Evolutionary conservation across 2,797 vertebrate genomes (phyloP), one percentile per base, ranked within the genome.

Genomic region (Xiphorhynchus erythropygius): DNA sequence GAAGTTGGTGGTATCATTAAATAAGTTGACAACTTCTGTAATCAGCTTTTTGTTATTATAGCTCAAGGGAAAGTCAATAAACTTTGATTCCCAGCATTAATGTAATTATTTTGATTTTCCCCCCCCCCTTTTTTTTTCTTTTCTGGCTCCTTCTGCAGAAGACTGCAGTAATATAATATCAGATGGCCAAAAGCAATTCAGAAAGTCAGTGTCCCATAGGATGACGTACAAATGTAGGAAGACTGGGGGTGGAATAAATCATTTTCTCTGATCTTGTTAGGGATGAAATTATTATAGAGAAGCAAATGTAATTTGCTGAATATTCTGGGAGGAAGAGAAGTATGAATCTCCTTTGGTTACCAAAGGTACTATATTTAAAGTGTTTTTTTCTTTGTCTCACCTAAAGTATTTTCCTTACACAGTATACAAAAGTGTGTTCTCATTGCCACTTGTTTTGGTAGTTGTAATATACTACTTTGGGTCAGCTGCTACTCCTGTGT

Each of bases 31-130:
- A 97, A 97, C 89, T 98, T 97, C 95, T 92, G 91, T 97, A 98
- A 96, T 97, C 90, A 96, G 96, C 86, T 97, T 97, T 98, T 97
- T 97, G 95, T 95, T 97, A 97, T 96, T 92, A 83, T 76, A 95
- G 97, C 98, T 97, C 97, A 96, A 97, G 97, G 98, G 98, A 98
- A 97, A 98, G 97, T 98, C 97, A 97, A 98, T 98, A 98, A 98
- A 97, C 98, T 98, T 97, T 97, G 97, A 98, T 98, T 98, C 90
- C 70, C 76, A 94, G 93, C 97, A 97, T 98, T 98, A 98, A 98
- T 97, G 93, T 97, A 97, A 98, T 98, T 98, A 98, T 98, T 98
- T 97, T 97, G 78, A 96, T 96, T 95, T 25, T 5, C 1, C 3
- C 16, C 11, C 30, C 37, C 11, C 22, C 7, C n/a, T n/a, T 18